These are phyloP conservation scores for Palythoa grandis DNA, from an alignment of 92 coral and sea anemone genomes.

Conservation along the genomic window DNA sequence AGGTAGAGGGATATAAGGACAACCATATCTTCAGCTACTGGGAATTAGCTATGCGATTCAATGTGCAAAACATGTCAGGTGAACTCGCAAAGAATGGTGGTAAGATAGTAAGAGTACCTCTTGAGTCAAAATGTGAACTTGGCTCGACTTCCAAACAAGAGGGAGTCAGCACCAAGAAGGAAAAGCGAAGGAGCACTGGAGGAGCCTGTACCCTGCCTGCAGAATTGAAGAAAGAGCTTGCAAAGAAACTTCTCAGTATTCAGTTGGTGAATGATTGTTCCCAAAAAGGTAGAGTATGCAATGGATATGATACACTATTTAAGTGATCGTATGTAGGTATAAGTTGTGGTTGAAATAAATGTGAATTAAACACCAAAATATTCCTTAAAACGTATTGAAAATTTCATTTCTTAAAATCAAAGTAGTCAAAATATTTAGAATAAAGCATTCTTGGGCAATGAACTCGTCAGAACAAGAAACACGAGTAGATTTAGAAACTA, in stretches of 20 bases:
- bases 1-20: background rate
- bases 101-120: conserved; percentile 30
- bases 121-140: background rate
- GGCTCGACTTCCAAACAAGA: background rate
- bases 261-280: conserved; percentile 48
- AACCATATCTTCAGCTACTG: conserved; percentile 42
- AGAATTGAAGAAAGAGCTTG: conserved; percentile 1
- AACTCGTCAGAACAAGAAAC: too few species aligned
- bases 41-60: conserved; percentile 36
- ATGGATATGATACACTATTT: conserved; percentile 1
- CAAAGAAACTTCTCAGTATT: conserved; percentile 19
- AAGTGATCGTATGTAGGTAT: too few species aligned
- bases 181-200: conserved; percentile 22
- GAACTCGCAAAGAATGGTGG: conserved; percentile 48
- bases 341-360: too few species aligned
- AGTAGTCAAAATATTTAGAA: too few species aligned
- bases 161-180: background rate
- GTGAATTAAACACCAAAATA: too few species aligned
- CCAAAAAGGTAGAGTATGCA: conserved; percentile 24
- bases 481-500: too few species aligned
- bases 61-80: conserved; percentile 43
- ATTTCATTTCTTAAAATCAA: too few species aligned
- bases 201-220: conserved; percentile 4
- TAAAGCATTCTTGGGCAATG: too few species aligned
- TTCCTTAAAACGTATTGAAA: too few species aligned